Evolutionary conservation across 2,113 vertebrate genomes (phyloP).

Genomic region (Halichoeres trimaculatus): DNA sequence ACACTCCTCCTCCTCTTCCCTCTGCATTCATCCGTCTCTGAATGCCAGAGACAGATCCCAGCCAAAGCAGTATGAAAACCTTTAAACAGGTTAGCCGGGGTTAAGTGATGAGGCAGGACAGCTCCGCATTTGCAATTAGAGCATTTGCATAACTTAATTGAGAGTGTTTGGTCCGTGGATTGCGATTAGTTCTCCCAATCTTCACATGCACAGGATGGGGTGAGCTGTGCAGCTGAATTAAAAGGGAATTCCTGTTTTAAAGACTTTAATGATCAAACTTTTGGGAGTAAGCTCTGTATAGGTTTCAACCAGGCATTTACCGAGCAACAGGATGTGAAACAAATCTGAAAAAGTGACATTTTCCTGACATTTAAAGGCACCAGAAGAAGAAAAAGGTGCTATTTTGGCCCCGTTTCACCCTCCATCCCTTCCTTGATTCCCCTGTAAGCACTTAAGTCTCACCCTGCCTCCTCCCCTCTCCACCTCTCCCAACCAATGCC

Average conservation of each 20-base stretch:
- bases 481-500: slow-evolving; percentile 61
- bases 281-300: no score
- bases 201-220: not conserved
- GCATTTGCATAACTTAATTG: slow-evolving; percentile 82
- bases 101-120: slow-evolving; percentile 67
- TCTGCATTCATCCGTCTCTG: slow-evolving; percentile 30
- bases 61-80: slow-evolving; percentile 26
- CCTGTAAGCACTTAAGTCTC: slow-evolving; percentile 33
- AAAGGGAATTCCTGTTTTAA: not conserved
- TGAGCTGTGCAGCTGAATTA: not conserved
- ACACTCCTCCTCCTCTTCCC: slow-evolving; percentile 14
- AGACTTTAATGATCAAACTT: no score
- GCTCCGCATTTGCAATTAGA: slow-evolving; percentile 69
- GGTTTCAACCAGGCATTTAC: no score
- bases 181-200: slow-evolving; percentile 57
- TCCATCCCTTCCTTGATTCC: slow-evolving; percentile 45
- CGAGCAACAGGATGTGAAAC: no score
- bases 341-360: no score
- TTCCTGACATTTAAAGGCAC: slow-evolving; percentile 28
- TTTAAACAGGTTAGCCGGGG: slow-evolving; percentile 61
- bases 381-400: slow-evolving; percentile 31
- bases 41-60: slow-evolving; percentile 18
- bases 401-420: slow-evolving; percentile 63
- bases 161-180: slow-evolving; percentile 61
- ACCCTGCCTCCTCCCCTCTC: slow-evolving; percentile 18